Conservation (phyloP, 2,797 vertebrate species). For the Cryptoprocta ferox region DNA sequence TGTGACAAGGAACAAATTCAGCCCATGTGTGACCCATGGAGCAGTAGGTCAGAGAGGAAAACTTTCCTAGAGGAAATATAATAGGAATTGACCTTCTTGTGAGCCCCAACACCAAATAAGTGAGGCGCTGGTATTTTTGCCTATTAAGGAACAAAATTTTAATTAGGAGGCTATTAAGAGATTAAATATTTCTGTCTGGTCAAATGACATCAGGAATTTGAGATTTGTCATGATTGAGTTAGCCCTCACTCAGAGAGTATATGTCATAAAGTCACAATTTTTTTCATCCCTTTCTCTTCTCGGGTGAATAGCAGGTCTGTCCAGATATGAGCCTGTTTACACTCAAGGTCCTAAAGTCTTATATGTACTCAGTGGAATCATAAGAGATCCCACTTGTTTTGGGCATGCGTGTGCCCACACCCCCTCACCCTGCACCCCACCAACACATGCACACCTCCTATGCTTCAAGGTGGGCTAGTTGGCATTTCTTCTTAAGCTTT, state of each 20-base stretch:
- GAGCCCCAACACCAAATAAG: neutral
- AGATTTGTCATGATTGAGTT: neutral
- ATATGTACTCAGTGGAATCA: neutral
- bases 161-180: neutral
- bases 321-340: neutral
- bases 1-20: neutral
- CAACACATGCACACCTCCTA: too few species aligned
- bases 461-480: neutral
- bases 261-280: neutral
- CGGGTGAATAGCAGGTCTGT: neutral
- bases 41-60: neutral
- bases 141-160: neutral
- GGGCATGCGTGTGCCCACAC: neutral
- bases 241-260: neutral
- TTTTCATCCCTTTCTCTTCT: neutral
- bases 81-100: neutral
- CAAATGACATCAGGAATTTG: neutral
- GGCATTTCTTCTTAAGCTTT: neutral
- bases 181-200: neutral
- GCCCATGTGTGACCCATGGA: neutral
- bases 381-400: neutral
- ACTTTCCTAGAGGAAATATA: neutral
- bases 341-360: neutral
- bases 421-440: too few species aligned
- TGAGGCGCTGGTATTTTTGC: neutral